A percentile compares a stretch with the other conserved stretches of the same genome.
These are phyloP conservation scores for Actinemys pallida DNA, from an alignment of 2,113 vertebrate species.

Conservation along the genomic window DNA sequence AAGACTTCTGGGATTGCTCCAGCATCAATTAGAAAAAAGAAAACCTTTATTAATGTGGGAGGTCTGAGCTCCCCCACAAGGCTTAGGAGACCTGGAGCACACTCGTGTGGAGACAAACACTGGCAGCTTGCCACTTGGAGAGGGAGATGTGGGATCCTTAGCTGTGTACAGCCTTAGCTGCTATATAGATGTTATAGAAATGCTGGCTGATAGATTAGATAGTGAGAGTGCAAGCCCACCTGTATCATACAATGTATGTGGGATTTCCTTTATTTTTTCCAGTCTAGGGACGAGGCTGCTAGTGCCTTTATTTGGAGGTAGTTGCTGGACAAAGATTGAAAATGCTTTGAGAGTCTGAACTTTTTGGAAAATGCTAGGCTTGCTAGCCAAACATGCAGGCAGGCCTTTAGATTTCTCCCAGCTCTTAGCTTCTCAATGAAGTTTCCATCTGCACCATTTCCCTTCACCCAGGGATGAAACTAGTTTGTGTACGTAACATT, in stretches of 20 bases:
- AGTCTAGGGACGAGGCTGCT: background rate
- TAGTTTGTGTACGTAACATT: conserved; percentile 50
- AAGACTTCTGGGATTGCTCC: background rate
- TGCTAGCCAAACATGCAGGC: conserved; percentile 2
- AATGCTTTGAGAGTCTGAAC: background rate
- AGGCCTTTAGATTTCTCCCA: conserved; percentile 10
- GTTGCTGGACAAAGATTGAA: background rate
- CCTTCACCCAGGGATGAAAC: conserved; percentile 39
- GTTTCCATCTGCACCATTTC: conserved; percentile 40
- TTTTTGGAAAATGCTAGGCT: background rate
- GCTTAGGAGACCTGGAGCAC: background rate
- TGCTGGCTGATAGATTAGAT: background rate
- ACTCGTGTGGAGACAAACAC: background rate
- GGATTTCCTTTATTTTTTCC: background rate
- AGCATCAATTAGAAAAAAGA: background rate
- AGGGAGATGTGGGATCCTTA: background rate
- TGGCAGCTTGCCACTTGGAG: background rate
- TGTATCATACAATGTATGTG: background rate
- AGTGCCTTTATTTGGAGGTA: background rate
- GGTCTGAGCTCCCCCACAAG: conserved; percentile 20
- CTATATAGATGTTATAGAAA: background rate
- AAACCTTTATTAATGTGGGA: background rate
- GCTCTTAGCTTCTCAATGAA: background rate
- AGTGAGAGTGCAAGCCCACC: rapidly evolving
- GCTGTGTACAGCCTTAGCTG: background rate